Base-by-base conservation (phyloP, 2,888 invertebrate genomes). In the Pasiphila rectangulata region DNA sequence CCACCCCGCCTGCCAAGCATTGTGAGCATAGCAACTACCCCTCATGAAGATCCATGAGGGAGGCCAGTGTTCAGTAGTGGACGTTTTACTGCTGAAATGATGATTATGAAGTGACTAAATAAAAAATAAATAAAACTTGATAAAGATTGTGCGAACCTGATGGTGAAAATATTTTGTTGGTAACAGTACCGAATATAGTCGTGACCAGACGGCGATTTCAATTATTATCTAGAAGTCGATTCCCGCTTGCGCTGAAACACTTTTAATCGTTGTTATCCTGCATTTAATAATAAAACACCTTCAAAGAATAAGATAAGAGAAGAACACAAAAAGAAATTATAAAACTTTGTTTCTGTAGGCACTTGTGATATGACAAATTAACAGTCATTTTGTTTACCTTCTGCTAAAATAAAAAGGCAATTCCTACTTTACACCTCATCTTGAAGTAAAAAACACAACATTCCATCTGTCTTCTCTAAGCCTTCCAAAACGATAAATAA, bases 401-500 rank as follows among this genome's bases (percentile, higher is more conserved):
- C 56, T 62, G 58, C 69, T 72, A 66, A 69, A 76, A 75, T 71
- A 76, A 79, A 78, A 74, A 75, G 67, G 69, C 63, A 67, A 74
- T 73, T 76, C 76, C 71, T 69, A 77, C 72, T 80, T 81, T 78
- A 79, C 80, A 79, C 79, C 77, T 82, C 78, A 74, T 80, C 75
- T 68, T 70, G 51, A 63, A 66, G 69, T 74, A 82, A 83, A 81
- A 85, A 82, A 83, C 78, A 81, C 67, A 79, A 76, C 83, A 86
- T 85, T 85, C 83, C 85, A 79, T 83, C 82, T 80, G 83, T 83
- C 83, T 85, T 79, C 79, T 77, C 74, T 79, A 80, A 83, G 82
- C 79, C 84, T 74, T 83, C 82, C 79, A 83, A 85, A 87, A 84
- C 83, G 84, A 85, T 85, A 85, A 87, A 85, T 85, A 87, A 87